Evolutionary conservation across 2,888 invertebrate genomes (phyloP), one percentile per base, ranked within the genome.

Genomic region (Amorpha juglandis): DNA sequence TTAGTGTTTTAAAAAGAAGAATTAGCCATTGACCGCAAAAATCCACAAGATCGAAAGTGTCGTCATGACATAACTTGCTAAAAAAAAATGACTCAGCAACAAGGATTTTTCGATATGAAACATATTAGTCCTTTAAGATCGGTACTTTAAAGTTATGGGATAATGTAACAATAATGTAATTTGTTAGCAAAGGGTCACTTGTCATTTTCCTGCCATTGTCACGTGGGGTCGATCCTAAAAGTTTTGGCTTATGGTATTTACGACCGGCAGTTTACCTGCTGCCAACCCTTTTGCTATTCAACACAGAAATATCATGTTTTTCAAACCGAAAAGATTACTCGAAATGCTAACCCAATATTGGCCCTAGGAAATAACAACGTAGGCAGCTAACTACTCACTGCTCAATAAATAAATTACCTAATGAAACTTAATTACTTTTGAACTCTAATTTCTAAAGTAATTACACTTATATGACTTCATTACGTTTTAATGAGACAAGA

Each of bases 41-140:
- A 19, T 19, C 42, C 1, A 19, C 8, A 42, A 58, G 16, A 58
- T 58, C 38, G 38, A 55, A 58, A 55, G 16, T 58, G 38, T 38
- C 53, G 55, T 52, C 33, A 58, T 38, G 19, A 16, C 19, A 11
- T 19, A 19, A 19, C 50, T 50, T 19, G 38, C 4, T 42, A 58
- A 35, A 38, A 38, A 2, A 55, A 55, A 42, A 58, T 42, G 58
- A 19, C 58, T 38, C 16, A 6, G 58, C 58, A 19, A 38, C 50
- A 50, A 50, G 1, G 48, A 6, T 48, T 16, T 48, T 12, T 45
- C 14, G 14, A 45, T 45, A 14, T 12, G 14, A 4, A 14, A 14
- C 11, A 14, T 12, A 9, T 45, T 12, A 45, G 45, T 45, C 14
- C 45, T 14, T 45, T 45, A 11, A 45, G 1, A 4, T 45, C 27